These are phyloP conservation scores for Coturnix japonica DNA, from an alignment of 2,113 vertebrate species.

Conservation along the genomic window DNA sequence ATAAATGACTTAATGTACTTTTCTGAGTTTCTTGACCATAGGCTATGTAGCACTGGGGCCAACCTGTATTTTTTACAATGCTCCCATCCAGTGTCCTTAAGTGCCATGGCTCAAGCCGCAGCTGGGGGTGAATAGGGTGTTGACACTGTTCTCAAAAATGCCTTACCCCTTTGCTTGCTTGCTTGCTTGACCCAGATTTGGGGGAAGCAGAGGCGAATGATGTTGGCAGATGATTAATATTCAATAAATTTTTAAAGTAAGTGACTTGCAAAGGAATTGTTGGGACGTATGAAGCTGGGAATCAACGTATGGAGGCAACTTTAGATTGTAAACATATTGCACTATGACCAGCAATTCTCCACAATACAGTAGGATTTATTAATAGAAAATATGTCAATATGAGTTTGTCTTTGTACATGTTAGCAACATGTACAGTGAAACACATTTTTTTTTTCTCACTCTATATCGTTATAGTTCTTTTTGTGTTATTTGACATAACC, in stretches of 20 bases:
- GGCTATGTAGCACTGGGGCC: accelerated
- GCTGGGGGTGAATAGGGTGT: not conserved
- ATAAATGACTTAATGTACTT: not conserved
- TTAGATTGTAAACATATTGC: conserved; percentile 52
- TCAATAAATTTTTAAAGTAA: not conserved
- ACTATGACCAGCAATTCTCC: conserved; percentile 51
- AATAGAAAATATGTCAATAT: conserved; percentile 55
- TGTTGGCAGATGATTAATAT: not conserved
- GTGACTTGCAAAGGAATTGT: not conserved
- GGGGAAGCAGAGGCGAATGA: no score
- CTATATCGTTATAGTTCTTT: conserved; percentile 60
- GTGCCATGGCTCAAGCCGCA: not conserved
- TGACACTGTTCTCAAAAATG: not conserved
- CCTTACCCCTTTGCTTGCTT: not conserved
- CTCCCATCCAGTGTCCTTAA: not conserved
- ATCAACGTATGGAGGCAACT: not conserved
- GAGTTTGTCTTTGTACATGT: conserved; percentile 64
- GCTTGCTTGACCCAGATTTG: not conserved
- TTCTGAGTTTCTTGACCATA: not conserved
- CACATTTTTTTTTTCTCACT: conserved; percentile 28
- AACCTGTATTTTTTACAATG: not conserved
- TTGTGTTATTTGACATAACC: conserved; percentile 67
- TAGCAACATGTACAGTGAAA: conserved; percentile 49
- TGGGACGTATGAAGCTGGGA: conserved; percentile 2
- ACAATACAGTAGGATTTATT: conserved; percentile 64